Evolutionary conservation across 2,888 invertebrate species (phyloP), one percentile per base, ranked within the genome.

Genomic region (Tortricodes alternella): DNA sequence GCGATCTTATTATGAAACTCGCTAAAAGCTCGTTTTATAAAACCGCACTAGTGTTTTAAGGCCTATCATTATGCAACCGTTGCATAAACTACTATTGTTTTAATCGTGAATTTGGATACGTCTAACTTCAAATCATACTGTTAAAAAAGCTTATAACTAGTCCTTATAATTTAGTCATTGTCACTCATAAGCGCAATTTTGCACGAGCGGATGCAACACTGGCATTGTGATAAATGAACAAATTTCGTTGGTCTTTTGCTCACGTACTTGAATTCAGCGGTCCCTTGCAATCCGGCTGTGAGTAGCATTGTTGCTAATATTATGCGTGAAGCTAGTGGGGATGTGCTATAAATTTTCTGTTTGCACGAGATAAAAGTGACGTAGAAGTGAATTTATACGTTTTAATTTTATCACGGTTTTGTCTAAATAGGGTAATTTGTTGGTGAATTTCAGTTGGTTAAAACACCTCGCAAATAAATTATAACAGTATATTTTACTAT

Each of bases 271-370:
- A 41, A 48, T 48, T 41, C 35, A 46, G 41, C 39, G 46, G 34
- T 41, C 18, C 46, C 53, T 49, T 29, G 41, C 21, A 55, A 37
- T 43, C 43, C 43, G 27, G 41, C 34, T 49, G 41, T 49, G 43
- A 49, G 49, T 21, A 4, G 43, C 35, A 38, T 13, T 53, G 55
- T 49, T 48, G 55, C 49, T 55, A 48, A 55, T 55, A 49, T 55
- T 49, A 55, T 43, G 55, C 49, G 49, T 43, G 41, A 34, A 23
- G 41, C 29, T 55, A 43, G 49, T 49, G 35, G 49, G 32, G 23
- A 49, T 9, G 41, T 35, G 24, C 55, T 48, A 55, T 43, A 55
- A 41, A 55, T 48, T 48, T 35, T 16, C 39, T 34, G 53, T 18
- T 39, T 32, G 38, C 18, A 23, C 9, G 27, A 48, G 48, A 35